phyloP scores from a whole-genome alignment of 2,113 vertebrate species.

The Agapornis roseicollis region DNA sequence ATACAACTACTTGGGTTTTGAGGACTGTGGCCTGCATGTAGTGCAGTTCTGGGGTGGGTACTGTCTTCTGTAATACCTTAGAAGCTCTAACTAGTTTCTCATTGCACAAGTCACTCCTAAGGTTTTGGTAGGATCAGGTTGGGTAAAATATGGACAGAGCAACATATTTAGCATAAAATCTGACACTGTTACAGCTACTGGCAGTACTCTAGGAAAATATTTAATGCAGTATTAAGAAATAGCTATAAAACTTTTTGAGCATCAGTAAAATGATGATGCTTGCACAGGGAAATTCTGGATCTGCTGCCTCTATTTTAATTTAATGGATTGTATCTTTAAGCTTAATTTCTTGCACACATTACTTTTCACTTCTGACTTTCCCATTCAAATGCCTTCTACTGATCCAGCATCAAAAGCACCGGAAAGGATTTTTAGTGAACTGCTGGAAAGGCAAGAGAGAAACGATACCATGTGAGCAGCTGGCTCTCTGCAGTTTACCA shows the following conservation, averaged over 20 bases:
- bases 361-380: not conserved
- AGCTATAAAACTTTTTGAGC: not conserved
- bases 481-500: not conserved
- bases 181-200: not conserved
- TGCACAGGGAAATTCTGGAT: not conserved
- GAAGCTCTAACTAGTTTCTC: not conserved
- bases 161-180: not conserved
- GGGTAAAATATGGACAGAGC: not conserved
- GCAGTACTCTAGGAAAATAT: not conserved
- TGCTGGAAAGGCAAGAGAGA: not conserved
- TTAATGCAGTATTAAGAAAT: not conserved
- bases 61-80: not conserved
- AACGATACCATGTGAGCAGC: accelerated
- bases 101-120: not conserved
- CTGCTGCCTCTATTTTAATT: not conserved
- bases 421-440: not conserved
- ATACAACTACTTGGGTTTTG: not conserved
- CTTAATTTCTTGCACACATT: not conserved
- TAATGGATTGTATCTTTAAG: not conserved
- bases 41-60: not conserved
- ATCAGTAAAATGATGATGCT: not conserved
- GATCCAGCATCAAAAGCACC: not conserved
- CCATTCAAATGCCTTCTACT: not conserved
- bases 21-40: not conserved
- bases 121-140: not conserved